Evolutionary conservation across 2,113 vertebrate genomes (phyloP).

Genomic region (Pterocles gutturalis): DNA sequence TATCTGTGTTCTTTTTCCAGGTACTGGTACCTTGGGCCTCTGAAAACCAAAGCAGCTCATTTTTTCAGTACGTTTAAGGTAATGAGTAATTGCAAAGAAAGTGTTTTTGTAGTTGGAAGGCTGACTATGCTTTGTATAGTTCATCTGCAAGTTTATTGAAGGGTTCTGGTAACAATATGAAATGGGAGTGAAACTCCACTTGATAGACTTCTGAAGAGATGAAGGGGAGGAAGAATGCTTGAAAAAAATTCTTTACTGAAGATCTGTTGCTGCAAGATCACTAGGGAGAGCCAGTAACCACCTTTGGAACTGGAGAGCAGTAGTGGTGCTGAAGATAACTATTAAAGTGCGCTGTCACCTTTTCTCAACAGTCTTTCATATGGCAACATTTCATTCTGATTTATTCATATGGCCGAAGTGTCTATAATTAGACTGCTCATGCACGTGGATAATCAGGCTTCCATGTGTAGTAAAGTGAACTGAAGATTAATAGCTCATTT

Average conservation of each 20-base stretch:
- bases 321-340: neutral
- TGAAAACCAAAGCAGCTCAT: constrained; percentile 93
- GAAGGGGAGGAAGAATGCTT: neutral
- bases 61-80: constrained; percentile 91
- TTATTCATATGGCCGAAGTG: constrained; percentile 25
- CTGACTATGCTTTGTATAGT: neutral
- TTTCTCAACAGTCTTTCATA: constrained; percentile 6
- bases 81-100: neutral
- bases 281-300: neutral
- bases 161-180: neutral
- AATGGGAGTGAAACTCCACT: neutral
- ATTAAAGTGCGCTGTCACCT: neutral
- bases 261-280: neutral
- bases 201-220: neutral
- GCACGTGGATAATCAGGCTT: constrained; percentile 17
- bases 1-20: constrained; percentile 69
- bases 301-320: neutral
- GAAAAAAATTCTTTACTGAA: neutral
- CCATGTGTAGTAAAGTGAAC: neutral
- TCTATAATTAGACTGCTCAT: constrained; percentile 22
- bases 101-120: neutral
- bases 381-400: constrained; percentile 16
- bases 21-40: constrained; percentile 96
- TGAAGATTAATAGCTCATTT: constrained; percentile 48
- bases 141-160: neutral